Evolutionary conservation across 2,113 vertebrate species (phyloP), one percentile per base, ranked within the genome.

Genomic region (Jacana jacana): DNA sequence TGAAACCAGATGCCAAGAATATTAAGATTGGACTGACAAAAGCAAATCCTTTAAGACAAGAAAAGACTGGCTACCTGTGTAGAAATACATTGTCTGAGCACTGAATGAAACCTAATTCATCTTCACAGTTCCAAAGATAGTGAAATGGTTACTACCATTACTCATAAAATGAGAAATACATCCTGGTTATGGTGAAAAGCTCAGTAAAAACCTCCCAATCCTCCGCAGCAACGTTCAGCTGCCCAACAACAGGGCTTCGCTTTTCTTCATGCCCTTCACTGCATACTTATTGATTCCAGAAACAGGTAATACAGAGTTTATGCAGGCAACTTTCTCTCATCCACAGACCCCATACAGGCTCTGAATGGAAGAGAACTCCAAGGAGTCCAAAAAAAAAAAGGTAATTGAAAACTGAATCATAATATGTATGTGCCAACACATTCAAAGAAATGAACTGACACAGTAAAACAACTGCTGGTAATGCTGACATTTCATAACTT

Each of bases 381-480:
- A n/a, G 19, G 22, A 78, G 23, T 58, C 2, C 37, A 63, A 83
- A 55, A 63, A 28, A 48, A 20, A 33, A 20, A 13, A 9, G 76
- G 33, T 55, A 92, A 60, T 11, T 78, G 84, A 81, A 91, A 94
- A 86, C 64, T 70, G 60, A 86, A 64, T 91, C 51, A 68, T 30
- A 88, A 19, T 33, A 84, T 0, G 4, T 40, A 84, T n/a, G 39
- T n/a, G 78, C 37, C 61, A 78, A 84, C 37, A 86, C 86, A 78
- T 84, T 89, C 51, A 71, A 79, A 91, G 65, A 94, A 93, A 90
- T 70, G n/a, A 93, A 81, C 16, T 35, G 35, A 86, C 64, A 88
- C 0, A 0, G 77, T 87, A 91, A 81, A 85, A 89, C 86, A 86
- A 31, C 64, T 86, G 72, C 55, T 88, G 72, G 55, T 88, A 78